Percentiles rank a stretch among this genome's conserved stretches.
phyloP scores from a whole-genome alignment of 1,140 invertebrate genomes.

The Drosophila pallidifrons region DNA sequence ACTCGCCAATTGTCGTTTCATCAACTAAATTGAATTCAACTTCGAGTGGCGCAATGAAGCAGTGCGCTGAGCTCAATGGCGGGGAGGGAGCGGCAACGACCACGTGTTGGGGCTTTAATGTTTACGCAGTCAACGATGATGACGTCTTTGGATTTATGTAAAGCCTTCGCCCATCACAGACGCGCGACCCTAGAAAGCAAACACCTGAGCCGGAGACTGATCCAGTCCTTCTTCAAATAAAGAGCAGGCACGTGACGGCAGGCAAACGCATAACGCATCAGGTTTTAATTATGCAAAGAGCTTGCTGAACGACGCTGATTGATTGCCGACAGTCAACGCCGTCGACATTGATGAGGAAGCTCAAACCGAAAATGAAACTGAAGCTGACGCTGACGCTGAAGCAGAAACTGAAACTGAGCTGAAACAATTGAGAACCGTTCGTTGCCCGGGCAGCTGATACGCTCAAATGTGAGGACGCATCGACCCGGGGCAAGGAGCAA shows the following conservation, averaged over 20 bases:
- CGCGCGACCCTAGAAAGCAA: not conserved
- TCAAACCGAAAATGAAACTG: constrained; percentile 13
- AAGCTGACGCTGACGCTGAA: constrained; percentile 14
- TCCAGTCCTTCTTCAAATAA: constrained; percentile 3
- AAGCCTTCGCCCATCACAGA: constrained; percentile 1
- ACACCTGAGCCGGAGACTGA: constrained; percentile 1
- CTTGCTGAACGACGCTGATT: constrained; percentile 62
- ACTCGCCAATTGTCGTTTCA: constrained; percentile 74
- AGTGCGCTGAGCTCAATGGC: no score
- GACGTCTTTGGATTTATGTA: constrained; percentile 20
- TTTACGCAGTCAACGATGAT: constrained; percentile 16
- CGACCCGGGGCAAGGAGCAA: not conserved
- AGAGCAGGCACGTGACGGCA: constrained; percentile 51
- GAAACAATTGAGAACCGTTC: constrained; percentile 30
- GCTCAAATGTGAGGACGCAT: constrained; percentile 1
- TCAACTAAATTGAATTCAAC: constrained; percentile 77
- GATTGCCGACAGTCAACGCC: constrained; percentile 59
- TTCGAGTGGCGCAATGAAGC: constrained; percentile 27
- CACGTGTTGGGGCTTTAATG: constrained; percentile 24
- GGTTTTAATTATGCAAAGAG: constrained; percentile 82
- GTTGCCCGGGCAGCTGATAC: not conserved
- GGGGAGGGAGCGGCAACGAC: no score
- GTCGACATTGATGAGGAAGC: constrained; percentile 36
- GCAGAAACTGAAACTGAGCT: constrained; percentile 7
- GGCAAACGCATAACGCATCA: constrained; percentile 70